Evolutionary conservation across 2,888 invertebrate genomes (phyloP).

Genomic region (Tanaodytes sp.): DNA sequence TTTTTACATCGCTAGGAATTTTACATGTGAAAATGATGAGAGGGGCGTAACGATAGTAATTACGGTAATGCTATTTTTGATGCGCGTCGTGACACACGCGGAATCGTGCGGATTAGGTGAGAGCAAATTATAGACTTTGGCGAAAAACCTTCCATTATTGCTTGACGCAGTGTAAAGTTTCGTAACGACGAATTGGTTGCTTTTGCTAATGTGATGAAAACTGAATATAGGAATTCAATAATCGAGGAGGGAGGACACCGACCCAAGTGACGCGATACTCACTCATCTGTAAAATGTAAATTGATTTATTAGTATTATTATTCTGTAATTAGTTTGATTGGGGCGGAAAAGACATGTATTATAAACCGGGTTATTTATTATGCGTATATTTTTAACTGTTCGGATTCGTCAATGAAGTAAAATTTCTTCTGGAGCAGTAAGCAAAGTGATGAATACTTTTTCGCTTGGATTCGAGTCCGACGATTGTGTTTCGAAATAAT

Average conservation of each 20-base stretch:
- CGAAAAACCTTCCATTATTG: slow-evolving; percentile 47
- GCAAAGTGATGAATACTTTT: no score
- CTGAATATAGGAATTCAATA: slow-evolving; percentile 38
- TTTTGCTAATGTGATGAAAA: slow-evolving; percentile 49
- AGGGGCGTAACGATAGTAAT: slow-evolving; percentile 44
- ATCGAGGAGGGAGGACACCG: slow-evolving; percentile 31
- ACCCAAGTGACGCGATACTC: not conserved
- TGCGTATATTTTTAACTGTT: no score
- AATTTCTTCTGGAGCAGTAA: no score
- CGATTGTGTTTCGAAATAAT: no score
- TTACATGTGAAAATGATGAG: slow-evolving; percentile 39
- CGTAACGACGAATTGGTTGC: slow-evolving; percentile 35
- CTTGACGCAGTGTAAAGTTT: slow-evolving; percentile 49
- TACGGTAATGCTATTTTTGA: slow-evolving; percentile 49
- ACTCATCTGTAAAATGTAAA: slow-evolving; percentile 33
- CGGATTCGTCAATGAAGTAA: no score
- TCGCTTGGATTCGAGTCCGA: no score
- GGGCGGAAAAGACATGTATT: slow-evolving; percentile 3
- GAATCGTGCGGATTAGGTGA: slow-evolving; percentile 27
- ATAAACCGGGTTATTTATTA: slow-evolving; percentile 35
- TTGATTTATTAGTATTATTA: slow-evolving; percentile 21
- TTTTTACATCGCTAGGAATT: slow-evolving; percentile 50
- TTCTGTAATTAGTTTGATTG: not conserved
- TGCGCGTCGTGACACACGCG: slow-evolving; percentile 34
- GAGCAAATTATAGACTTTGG: slow-evolving; percentile 43